Evolutionary conservation across 2,113 vertebrate species (phyloP), one percentile per base, ranked within the genome.

Genomic region (Pandion haliaetus): DNA sequence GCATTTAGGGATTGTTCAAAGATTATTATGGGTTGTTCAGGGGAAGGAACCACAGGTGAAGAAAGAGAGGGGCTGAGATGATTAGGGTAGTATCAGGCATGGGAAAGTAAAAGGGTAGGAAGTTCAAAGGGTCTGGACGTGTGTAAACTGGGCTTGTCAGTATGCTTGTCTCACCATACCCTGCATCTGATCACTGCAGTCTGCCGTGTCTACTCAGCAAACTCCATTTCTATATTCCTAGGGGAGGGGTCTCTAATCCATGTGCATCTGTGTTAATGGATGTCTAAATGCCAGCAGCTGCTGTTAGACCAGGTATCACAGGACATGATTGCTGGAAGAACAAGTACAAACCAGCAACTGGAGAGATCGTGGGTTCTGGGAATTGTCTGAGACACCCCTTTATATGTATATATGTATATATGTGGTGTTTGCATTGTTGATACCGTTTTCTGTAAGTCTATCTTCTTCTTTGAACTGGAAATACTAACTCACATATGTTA

Each of bases 101-200:
- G 3, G 21, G 15, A 80, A 91, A 45, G 6, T 44, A 40, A 82
- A 88, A 78, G 6, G 40, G 47, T 74, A 78, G 78, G 49, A 65
- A 10, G 6, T 88, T 90, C 61, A 85, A 78, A 82, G 26, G 11
- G 7, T 55, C 29, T 78, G 34, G 5, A 61, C 73, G 29, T 44
- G 14, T 70, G 54, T 34, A 62, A 78, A 71, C 14, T 58, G 42
- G 28, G 8, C 23, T 76, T 71, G 28, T 42, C 5, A 25, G 25
- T n/a, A 29, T 0, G 0, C 12, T 66, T 76, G 28, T 66, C 18
- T 66, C 34, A 34, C 40, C 26, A 44, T 26, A 45, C 12, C 29
- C 50, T 59, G 18, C 0, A 0, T 12, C 2, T 14, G 12, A 5
- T 52, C 34, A 18, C 20, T 71, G 44, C 11, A 23, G 7, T 38